Conservation (phyloP, 2,888 invertebrate genomes). For the Andrena fulva region DNA sequence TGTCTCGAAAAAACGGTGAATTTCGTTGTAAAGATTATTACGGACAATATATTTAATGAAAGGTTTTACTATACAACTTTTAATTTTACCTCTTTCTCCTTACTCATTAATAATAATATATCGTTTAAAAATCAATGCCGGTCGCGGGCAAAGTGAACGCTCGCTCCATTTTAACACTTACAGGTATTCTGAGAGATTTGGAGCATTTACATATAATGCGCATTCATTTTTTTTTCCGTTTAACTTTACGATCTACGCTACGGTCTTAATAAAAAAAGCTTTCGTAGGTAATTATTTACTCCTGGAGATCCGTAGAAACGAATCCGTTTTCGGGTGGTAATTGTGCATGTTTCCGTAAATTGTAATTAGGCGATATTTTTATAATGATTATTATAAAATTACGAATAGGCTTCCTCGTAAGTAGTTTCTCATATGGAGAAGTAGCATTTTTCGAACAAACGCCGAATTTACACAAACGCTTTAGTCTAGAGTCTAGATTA, state of each 20-base stretch:
- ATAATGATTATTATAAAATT: constrained; percentile 82
- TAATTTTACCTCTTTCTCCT: constrained; percentile 79
- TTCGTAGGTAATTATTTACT: constrained; percentile 78
- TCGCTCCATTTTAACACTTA: constrained; percentile 77
- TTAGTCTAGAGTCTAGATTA: constrained; percentile 81
- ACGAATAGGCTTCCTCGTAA: constrained; percentile 75
- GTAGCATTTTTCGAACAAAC: constrained; percentile 80
- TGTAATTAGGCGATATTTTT: constrained; percentile 81
- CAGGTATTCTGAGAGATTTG: constrained; percentile 77
- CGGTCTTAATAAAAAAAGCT: constrained; percentile 81
- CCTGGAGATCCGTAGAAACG: constrained; percentile 83
- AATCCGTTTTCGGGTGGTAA: constrained; percentile 74
- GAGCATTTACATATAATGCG: constrained; percentile 77
- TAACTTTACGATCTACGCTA: constrained; percentile 79
- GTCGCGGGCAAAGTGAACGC: constrained; percentile 77
- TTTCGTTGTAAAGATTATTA: constrained; percentile 84
- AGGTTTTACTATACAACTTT: constrained; percentile 83
- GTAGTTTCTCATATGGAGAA: constrained; percentile 74
- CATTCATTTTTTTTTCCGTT: constrained; percentile 68
- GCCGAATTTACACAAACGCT: constrained; percentile 82
- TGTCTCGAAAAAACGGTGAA: constrained; percentile 78
- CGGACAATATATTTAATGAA: constrained; percentile 81
- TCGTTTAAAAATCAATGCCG: constrained; percentile 82
- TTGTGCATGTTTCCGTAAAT: constrained; percentile 78
- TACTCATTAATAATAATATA: constrained; percentile 78